phyloP scores from a whole-genome alignment of 1,140 invertebrate species.

The Drosophila sechellia region DNA sequence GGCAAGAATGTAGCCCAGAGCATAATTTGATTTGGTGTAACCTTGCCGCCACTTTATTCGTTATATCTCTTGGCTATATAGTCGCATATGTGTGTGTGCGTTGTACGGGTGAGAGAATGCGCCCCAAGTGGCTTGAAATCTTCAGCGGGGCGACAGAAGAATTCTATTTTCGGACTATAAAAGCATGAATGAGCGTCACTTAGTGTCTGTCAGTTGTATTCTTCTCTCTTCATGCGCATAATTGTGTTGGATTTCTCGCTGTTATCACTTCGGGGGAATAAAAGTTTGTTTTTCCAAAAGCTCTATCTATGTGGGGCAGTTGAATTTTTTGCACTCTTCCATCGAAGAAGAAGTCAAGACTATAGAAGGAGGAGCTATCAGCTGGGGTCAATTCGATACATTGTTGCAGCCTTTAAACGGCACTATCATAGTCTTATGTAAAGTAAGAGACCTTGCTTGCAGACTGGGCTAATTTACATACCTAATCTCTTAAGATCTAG shows the following conservation, averaged over 20 bases:
- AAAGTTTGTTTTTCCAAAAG: constrained; percentile 30
- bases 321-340: constrained; percentile 19
- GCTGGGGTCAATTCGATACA: not conserved
- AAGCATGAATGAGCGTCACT: constrained; percentile 44
- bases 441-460: too few species aligned
- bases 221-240: constrained; percentile 4
- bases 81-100: not conserved
- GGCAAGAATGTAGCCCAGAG: constrained; percentile 24
- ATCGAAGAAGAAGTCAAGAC: constrained; percentile 5
- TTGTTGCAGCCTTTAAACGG: not conserved
- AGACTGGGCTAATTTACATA: not conserved
- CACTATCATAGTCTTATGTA: too few species aligned
- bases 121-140: constrained; percentile 11
- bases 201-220: constrained; percentile 11
- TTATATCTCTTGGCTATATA: constrained; percentile 26
- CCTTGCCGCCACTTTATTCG: constrained; percentile 47
- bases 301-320: constrained; percentile 28
- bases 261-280: constrained; percentile 29
- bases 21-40: constrained; percentile 53
- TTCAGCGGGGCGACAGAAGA: constrained; percentile 23
- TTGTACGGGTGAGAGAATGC: not conserved
- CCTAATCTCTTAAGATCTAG: not conserved
- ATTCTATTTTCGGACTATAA: constrained; percentile 46
- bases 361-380: not conserved
- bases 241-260: constrained; percentile 4